Evolutionary conservation across 2,113 vertebrate genomes (phyloP).

Genomic region (Monopterus albus): DNA sequence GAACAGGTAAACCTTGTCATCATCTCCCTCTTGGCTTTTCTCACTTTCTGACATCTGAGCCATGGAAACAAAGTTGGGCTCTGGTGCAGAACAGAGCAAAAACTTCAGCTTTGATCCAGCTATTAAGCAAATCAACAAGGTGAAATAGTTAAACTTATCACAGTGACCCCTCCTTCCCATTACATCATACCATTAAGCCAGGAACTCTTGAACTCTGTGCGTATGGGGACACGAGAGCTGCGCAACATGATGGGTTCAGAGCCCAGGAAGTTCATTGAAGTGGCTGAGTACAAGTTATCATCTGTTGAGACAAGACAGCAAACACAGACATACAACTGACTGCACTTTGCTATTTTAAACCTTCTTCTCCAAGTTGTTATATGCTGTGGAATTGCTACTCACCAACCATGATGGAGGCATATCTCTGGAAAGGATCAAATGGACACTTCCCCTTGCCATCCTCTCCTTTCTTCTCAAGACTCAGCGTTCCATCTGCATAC

Average conservation of each 20-base stretch:
- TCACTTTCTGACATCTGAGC: constrained; percentile 79
- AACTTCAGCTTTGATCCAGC: background rate
- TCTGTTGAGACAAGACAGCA: constrained; percentile 63
- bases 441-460: constrained; percentile 85
- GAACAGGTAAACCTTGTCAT: constrained; percentile 89
- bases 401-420: constrained; percentile 82
- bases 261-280: constrained; percentile 86
- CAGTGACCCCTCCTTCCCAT: background rate
- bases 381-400: constrained; percentile 34
- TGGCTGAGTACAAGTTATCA: constrained; percentile 84
- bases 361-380: background rate
- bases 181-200: constrained; percentile 82
- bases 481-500: constrained; percentile 63
- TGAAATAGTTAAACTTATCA: background rate
- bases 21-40: constrained; percentile 69
- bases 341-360: background rate
- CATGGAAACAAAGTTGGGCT: constrained; percentile 86
- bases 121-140: too few species aligned
- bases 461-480: constrained; percentile 63
- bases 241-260: constrained; percentile 80
- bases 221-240: constrained; percentile 66
- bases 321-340: background rate
- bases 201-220: constrained; percentile 80
- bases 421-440: constrained; percentile 81
- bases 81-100: constrained; percentile 59